phyloP scores from a whole-genome alignment of 2,113 vertebrate genomes.

The Phoxinus phoxinus region DNA sequence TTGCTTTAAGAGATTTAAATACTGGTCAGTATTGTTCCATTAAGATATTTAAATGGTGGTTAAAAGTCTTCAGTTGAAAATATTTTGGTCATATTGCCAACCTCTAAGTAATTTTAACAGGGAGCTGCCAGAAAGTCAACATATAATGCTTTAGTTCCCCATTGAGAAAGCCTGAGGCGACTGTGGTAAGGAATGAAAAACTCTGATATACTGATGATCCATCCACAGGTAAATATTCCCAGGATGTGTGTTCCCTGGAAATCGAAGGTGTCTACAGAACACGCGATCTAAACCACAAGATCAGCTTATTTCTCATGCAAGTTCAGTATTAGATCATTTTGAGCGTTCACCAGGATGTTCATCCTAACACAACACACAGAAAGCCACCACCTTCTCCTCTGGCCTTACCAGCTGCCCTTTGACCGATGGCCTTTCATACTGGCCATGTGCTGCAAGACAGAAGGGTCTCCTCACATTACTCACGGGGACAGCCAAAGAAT shows the following conservation, averaged over 20 bases:
- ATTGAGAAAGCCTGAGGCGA: too few species aligned
- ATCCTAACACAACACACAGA: conserved; percentile 38
- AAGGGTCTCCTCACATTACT: conserved; percentile 70
- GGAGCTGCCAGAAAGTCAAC: too few species aligned
- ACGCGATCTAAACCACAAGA: background rate
- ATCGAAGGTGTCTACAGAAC: background rate
- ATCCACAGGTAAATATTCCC: background rate
- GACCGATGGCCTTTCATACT: conserved; percentile 68
- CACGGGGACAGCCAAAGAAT: conserved; percentile 68
- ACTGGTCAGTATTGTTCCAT: too few species aligned
- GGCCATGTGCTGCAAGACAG: conserved; percentile 74
- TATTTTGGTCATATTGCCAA: too few species aligned
- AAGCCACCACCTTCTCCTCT: conserved; percentile 36
- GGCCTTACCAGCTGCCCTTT: conserved; percentile 70
- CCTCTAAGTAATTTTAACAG: too few species aligned
- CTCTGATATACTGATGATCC: too few species aligned
- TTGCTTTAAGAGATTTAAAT: too few species aligned
- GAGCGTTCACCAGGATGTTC: conserved; percentile 20
- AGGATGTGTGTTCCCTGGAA: background rate
- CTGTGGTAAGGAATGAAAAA: too few species aligned
- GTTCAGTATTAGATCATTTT: background rate
- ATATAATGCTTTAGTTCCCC: too few species aligned
- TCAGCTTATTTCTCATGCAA: background rate
- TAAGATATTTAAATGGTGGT: too few species aligned
- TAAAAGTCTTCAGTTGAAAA: too few species aligned